Evolutionary conservation across 2,113 vertebrate species (phyloP).

Genomic region (Ciconia stormi): DNA sequence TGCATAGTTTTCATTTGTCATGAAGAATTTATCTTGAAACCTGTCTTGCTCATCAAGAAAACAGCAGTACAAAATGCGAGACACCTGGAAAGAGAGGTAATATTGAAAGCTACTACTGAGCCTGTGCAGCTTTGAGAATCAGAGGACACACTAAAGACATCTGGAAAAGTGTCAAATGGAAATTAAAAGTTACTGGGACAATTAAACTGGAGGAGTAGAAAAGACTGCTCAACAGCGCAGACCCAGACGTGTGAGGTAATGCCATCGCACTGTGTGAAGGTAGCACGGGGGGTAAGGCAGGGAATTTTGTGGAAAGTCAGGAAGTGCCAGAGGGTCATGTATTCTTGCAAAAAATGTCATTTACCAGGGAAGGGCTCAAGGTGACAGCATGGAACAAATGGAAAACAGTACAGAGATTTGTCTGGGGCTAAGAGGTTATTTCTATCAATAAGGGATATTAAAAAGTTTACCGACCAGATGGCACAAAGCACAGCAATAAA

Average conservation of each 20-base stretch:
- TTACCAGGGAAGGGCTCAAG: background rate
- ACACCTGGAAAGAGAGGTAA: background rate
- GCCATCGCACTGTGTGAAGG: accelerated
- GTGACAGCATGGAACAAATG: background rate
- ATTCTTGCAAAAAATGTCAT: background rate
- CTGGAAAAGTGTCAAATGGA: background rate
- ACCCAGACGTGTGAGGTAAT: background rate
- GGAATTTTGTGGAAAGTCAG: background rate
- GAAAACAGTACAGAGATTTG: background rate
- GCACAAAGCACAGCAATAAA: background rate
- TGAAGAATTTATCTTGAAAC: background rate
- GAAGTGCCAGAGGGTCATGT: background rate
- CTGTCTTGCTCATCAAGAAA: background rate
- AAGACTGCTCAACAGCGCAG: background rate
- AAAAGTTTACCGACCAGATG: background rate
- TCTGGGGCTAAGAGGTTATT: background rate
- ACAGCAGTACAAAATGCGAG: background rate
- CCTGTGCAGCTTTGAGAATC: background rate
- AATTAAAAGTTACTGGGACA: background rate
- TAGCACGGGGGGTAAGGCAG: background rate
- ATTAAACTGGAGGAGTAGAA: background rate
- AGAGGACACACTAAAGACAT: background rate
- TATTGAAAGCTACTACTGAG: background rate
- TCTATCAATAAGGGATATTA: background rate
- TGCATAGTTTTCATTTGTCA: background rate